Evolutionary conservation across 1,140 invertebrate species (phyloP), one percentile per base, ranked within the genome.

Genomic region (Augochlora pura): DNA sequence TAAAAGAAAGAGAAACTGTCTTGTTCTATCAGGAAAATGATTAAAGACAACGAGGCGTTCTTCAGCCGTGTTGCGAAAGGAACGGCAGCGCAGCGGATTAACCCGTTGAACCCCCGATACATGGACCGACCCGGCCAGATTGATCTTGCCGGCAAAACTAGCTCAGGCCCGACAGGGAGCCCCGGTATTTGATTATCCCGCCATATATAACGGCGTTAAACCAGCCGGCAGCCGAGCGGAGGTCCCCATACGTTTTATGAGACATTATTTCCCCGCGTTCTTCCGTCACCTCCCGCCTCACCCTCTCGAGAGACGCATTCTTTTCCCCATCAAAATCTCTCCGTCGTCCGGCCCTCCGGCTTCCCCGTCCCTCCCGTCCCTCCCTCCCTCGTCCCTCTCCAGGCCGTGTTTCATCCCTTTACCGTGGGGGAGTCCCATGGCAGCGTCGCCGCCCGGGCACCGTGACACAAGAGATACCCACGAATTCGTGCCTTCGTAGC

Each of bases 401-500:
- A n/a, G 12, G 32, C n/a, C 32, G 32, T 59, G 68, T 27, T 60
- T 60, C 68, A 42, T 49, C 32, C 52, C 54, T 70, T 49, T n/a
- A 14, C 52, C 54, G 5, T n/a, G n/a, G n/a, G 9, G 42, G 10
- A 32, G 14, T 54, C 32, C 72, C 49, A 5, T 32, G 18, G 10
- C 60, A 52, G 49, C 49, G 49, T 42, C 62, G 23, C 25, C 42
- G 16, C 6, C 77, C n/a, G n/a, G 23, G 46, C 42, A 10, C 12
- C 77, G 72, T 77, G 76, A 77, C 59, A 69, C 76, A 64, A 71
- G 76, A 71, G 68, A 77, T 62, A 77, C 27, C 76, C 76, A 81
- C 71, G 86, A 85, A 88, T 87, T 90, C 86, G 88, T 87, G 87
- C 80, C 81, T 87, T 78, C 62, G 71, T 80, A 63, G 77, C 87